phyloP scores from a whole-genome alignment of 2,113 vertebrate species.

The Sprattus sprattus region DNA sequence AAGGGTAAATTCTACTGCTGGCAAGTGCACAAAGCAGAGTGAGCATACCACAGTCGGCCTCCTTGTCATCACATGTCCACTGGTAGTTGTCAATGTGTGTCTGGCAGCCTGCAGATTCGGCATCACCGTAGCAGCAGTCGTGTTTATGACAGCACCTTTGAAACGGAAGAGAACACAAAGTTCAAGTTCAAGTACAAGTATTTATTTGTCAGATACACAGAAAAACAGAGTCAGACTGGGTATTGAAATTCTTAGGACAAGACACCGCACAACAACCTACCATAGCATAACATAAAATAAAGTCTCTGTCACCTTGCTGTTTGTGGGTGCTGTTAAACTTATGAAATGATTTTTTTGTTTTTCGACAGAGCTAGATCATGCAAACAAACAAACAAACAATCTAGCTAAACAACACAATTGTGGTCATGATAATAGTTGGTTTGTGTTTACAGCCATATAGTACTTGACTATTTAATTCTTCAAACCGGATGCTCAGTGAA shows the following conservation, averaged over 20 bases:
- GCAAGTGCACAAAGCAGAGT: not conserved
- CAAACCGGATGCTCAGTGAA: not conserved
- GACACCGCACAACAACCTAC: too few species aligned
- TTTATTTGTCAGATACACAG: too few species aligned
- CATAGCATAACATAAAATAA: too few species aligned
- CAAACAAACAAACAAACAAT: not conserved
- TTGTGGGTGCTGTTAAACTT: not conserved
- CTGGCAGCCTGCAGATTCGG: slow-evolving; percentile 65
- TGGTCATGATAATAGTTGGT: not conserved
- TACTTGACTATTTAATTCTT: not conserved
- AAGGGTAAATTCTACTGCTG: not conserved
- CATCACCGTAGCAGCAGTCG: slow-evolving; percentile 77
- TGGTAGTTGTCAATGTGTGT: slow-evolving; percentile 66
- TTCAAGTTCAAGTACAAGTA: too few species aligned
- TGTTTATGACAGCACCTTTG: slow-evolving; percentile 78
- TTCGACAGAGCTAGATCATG: not conserved
- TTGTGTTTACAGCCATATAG: not conserved
- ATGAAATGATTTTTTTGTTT: not conserved
- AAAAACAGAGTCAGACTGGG: too few species aligned
- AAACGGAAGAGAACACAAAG: slow-evolving; percentile 1
- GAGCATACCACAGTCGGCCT: slow-evolving; percentile 69
- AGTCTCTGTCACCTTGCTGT: not conserved
- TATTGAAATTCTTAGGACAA: too few species aligned
- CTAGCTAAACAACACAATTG: not conserved
- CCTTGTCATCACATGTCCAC: slow-evolving; percentile 70